Percentiles rank a stretch among this genome's conserved stretches.
Evolutionary conservation across 2,888 invertebrate species (phyloP).

Genomic region (Caenorhabditis sp.): DNA sequence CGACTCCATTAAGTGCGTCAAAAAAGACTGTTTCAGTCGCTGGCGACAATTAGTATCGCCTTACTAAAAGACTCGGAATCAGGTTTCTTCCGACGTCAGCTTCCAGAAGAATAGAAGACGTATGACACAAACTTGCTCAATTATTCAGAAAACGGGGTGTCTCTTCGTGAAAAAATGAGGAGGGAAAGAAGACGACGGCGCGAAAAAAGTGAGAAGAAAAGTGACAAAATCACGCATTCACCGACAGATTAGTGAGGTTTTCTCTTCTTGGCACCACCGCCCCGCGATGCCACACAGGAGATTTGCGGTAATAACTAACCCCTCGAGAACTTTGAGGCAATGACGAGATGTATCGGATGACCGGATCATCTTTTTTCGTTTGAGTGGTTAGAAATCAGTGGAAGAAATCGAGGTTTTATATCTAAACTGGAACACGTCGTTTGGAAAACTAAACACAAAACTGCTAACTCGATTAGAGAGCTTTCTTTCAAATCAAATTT

Average conservation of each 20-base stretch:
- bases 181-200: background rate
- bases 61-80: constrained; percentile 20
- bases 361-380: constrained; percentile 19
- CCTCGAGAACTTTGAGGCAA: constrained; percentile 45
- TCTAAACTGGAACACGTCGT: background rate
- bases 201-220: constrained; percentile 2
- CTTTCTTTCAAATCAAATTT: background rate
- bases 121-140: constrained; percentile 17
- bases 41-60: constrained; percentile 21
- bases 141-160: constrained; percentile 18
- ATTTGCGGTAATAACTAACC: constrained; percentile 27
- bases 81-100: background rate
- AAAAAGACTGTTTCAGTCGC: constrained; percentile 1
- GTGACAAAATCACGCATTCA: constrained; percentile 26
- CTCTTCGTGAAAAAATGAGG: background rate
- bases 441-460: background rate
- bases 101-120: background rate
- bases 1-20: background rate
- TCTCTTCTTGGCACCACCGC: background rate
- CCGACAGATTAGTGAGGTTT: constrained; percentile 20
- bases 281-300: background rate
- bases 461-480: too few relatives aligned
- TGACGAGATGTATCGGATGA: constrained; percentile 42
- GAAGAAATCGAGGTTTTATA: background rate
- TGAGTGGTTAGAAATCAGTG: constrained; percentile 5